Percentiles rank a stretch among this genome's conserved stretches.
These are phyloP conservation scores for Ormyrus pomaceus DNA, from an alignment of 2,888 invertebrate genomes.

Conservation along the genomic window DNA sequence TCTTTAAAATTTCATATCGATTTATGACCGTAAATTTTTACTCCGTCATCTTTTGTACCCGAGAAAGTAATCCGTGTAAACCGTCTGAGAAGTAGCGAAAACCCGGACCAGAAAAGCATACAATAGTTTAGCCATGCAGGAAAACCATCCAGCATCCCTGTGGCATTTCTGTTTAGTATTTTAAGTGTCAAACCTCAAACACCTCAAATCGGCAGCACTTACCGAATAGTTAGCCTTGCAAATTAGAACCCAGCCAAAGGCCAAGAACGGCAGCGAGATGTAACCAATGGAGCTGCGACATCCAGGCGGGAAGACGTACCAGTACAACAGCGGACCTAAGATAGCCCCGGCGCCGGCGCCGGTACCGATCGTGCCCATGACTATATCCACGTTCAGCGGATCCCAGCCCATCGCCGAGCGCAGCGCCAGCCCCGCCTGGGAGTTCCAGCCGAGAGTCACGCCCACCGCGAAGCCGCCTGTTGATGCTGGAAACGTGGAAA, in stretches of 20 bases:
- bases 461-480: constrained; percentile 69
- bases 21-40: no score
- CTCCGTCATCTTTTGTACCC: no score
- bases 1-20: no score
- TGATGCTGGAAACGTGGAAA: constrained; percentile 62
- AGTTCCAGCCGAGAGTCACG: constrained; percentile 70
- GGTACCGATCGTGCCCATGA: constrained; percentile 64
- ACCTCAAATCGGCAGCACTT: no score
- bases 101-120: no score
- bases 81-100: no score
- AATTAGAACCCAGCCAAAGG: constrained; percentile 22
- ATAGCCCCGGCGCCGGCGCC: constrained; percentile 65
- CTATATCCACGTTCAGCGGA: constrained; percentile 62
- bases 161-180: no score
- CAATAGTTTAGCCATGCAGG: no score
- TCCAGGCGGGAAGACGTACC: neutral
- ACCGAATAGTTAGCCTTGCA: no score
- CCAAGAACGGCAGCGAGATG: neutral
- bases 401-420: constrained; percentile 60
- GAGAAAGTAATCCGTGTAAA: no score
- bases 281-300: neutral
- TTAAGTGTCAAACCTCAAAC: no score
- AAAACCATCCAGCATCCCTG: no score
- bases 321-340: constrained; percentile 59
- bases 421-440: constrained; percentile 63